phyloP scores from a whole-genome alignment of 2,113 vertebrate species.

The Lepus timidus region DNA sequence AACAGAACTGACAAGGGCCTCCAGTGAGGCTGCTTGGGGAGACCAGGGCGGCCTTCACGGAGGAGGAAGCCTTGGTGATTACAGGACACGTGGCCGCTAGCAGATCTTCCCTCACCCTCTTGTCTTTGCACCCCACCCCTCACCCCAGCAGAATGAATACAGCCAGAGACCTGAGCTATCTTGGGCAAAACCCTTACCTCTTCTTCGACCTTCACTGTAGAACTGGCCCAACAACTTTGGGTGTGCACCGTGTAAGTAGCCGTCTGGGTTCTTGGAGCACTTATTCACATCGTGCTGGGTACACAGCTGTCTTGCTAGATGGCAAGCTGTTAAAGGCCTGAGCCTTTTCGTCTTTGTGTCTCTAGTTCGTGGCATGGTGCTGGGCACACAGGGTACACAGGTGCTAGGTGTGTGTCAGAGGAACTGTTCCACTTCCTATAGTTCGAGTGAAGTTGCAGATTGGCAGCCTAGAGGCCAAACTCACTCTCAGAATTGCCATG shows the following conservation, averaged over 20 bases:
- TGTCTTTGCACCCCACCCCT: not conserved
- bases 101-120: not conserved
- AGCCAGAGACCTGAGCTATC: not conserved
- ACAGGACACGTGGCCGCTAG: not conserved
- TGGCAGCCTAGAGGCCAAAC: not conserved
- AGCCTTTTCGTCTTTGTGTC: not conserved
- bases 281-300: not conserved
- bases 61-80: slow-evolving; percentile 21
- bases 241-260: not conserved
- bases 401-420: not conserved
- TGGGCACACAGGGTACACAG: not conserved
- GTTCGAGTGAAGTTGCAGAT: not conserved
- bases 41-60: not conserved
- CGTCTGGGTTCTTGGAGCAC: not conserved
- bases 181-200: slow-evolving; percentile 22
- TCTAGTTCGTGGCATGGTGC: not conserved
- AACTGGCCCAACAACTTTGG: not conserved
- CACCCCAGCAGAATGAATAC: not conserved
- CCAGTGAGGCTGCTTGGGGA: slow-evolving; percentile 11
- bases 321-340: not conserved
- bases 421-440: slow-evolving; percentile 14
- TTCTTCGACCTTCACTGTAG: slow-evolving; percentile 35
- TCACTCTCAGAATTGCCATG: slow-evolving; percentile 22
- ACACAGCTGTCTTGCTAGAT: not conserved
- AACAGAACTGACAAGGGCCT: not conserved